Base-by-base conservation (phyloP, 2,888 invertebrate species). In the Euspilapteryx auroguttella region DNA sequence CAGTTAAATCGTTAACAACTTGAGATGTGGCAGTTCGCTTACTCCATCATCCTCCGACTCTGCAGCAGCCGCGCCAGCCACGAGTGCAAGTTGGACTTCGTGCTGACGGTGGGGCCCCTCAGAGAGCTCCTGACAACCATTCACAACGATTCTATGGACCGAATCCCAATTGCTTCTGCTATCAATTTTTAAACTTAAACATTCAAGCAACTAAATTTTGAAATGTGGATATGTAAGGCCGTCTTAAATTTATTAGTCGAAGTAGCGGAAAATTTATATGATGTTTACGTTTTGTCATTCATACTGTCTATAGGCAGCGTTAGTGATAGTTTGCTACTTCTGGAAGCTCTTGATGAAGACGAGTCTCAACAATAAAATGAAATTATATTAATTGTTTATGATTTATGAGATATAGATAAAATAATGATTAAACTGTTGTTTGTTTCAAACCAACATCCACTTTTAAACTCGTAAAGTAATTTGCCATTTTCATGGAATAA, bases 1-100 rank as follows among this genome's bases (percentile, higher is more conserved):
- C n/a, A n/a, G n/a, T n/a, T n/a, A n/a, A n/a, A n/a, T n/a, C n/a
- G n/a, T n/a, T n/a, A 33, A 20, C 24, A 11, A 29, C 34, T 39
- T 50, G 62, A 58, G 49, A 75, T 75, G 73, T 75, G 73, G 73
- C 64, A 68, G 45, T 63, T 73, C 40, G 65, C 69, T 44, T 75
- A 71, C 44, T 69, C 66, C 9, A 42, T 71, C 32, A 63, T 73
- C 44, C 62, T 69, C 37, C 47, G 56, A 42, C 44, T 65, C 25
- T 61, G 53, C 40, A 63, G 49, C 37, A 54, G 43, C 32, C 52
- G 55, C 37, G 55, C 53, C 45, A 58, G 58, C 20, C 61, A 63
- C 51, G 68, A 73, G 43, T 71, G 63, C 38, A 65, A 68, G 47
- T 46, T 75, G 31, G 69, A 73, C 42, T 48, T 75, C 2, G 56